A percentile compares a stretch with the other conserved stretches of the same genome.
These are phyloP conservation scores for Hipposideros armiger DNA, from an alignment of 2,113 vertebrate species.

Conservation along the genomic window DNA sequence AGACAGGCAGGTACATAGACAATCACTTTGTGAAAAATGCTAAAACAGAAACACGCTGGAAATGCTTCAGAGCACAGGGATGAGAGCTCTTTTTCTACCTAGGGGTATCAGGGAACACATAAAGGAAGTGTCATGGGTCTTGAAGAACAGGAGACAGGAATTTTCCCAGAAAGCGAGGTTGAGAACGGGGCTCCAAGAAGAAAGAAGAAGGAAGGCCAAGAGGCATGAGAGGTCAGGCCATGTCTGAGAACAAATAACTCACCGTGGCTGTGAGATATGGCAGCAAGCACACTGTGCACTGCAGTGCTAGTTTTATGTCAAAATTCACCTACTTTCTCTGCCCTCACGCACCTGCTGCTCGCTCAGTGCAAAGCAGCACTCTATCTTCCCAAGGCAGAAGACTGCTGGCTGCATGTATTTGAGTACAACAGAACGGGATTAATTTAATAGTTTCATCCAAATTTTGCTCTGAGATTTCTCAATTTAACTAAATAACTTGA, in stretches of 20 bases:
- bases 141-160: not conserved
- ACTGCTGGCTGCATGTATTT: not conserved
- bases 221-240: not conserved
- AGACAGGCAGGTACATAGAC: not conserved
- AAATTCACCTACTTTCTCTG: not conserved
- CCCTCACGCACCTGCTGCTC: not conserved
- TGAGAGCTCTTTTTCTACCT: not conserved
- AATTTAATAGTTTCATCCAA: conserved; percentile 55
- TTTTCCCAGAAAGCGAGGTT: not conserved
- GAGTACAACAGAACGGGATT: not conserved
- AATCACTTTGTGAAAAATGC: not conserved
- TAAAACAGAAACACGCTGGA: not conserved
- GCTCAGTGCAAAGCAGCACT: not conserved
- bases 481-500: conserved; percentile 62
- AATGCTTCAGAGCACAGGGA: not conserved
- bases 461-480: conserved; percentile 53
- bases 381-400: not conserved
- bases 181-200: not conserved
- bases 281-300: not conserved
- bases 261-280: not conserved
- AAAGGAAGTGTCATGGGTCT: not conserved
- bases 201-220: not conserved
- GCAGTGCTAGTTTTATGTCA: not conserved
- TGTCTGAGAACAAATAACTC: not conserved
- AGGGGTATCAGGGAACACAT: not conserved